These are phyloP conservation scores for Nephotettix cincticeps DNA, from an alignment of 1,140 invertebrate genomes.

Conservation along the genomic window DNA sequence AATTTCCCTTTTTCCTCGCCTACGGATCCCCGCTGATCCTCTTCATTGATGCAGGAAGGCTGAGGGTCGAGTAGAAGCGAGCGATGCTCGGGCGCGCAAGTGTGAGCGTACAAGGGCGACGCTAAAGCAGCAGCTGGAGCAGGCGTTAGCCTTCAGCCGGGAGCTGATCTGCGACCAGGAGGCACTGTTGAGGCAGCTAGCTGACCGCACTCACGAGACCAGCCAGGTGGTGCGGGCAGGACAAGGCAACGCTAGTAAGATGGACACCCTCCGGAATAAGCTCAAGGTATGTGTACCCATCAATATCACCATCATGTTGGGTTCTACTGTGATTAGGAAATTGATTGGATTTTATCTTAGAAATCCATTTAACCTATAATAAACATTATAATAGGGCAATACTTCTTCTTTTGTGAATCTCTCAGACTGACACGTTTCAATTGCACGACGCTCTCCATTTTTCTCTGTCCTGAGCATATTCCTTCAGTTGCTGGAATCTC, in stretches of 20 bases:
- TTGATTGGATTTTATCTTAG: too few species aligned
- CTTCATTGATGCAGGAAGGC: conserved; percentile 38
- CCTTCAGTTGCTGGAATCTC: too few species aligned
- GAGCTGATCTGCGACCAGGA: conserved; percentile 58
- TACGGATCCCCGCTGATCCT: too few species aligned
- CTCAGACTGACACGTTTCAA: too few species aligned
- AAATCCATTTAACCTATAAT: too few species aligned
- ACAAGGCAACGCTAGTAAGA: conserved; percentile 51
- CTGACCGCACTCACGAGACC: conserved; percentile 53
- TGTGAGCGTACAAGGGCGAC: conserved; percentile 54
- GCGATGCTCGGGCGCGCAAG: conserved; percentile 50
- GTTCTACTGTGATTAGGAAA: too few species aligned
- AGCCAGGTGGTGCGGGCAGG: conserved; percentile 53
- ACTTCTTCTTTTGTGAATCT: too few species aligned
- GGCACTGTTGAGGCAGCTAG: conserved; percentile 48
- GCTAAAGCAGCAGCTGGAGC: conserved; percentile 54
- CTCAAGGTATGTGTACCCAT: conserved; percentile 52
- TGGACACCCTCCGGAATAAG: conserved; percentile 54
- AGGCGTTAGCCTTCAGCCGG: conserved; percentile 55
- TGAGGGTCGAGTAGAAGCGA: conserved; percentile 47
- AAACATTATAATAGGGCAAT: too few species aligned
- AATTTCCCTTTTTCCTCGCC: too few species aligned
- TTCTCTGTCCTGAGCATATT: too few species aligned
- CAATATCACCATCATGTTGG: too few species aligned
- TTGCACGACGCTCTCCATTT: too few species aligned